Conservation (phyloP, 2,888 invertebrate genomes). For the Xestia ashworthii region DNA sequence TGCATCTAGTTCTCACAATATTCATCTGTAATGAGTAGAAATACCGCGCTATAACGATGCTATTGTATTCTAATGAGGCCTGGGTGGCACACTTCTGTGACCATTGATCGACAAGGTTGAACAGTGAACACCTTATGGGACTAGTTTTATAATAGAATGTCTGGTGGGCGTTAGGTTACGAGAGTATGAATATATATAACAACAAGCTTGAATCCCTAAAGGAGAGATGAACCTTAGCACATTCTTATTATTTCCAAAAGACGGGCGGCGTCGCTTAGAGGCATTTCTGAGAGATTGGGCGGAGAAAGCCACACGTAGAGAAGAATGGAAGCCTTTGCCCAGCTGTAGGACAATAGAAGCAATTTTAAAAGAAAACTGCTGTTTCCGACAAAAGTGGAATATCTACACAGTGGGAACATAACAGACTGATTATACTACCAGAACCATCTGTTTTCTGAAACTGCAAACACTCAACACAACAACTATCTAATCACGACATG, state of each 20-base stretch:
- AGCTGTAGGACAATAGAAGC: too few relatives aligned
- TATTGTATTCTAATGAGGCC: slow-evolving; percentile 62
- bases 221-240: background rate
- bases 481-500: background rate
- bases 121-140: slow-evolving; percentile 13
- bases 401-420: too few relatives aligned
- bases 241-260: background rate
- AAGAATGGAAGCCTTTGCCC: too few relatives aligned
- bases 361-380: too few relatives aligned
- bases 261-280: too few relatives aligned
- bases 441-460: background rate
- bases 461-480: too few relatives aligned
- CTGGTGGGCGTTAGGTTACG: background rate
- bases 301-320: too few relatives aligned
- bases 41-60: slow-evolving; percentile 26
- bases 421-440: background rate
- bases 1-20: slow-evolving; percentile 26
- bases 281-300: too few relatives aligned
- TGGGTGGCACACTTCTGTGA: slow-evolving; percentile 40
- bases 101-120: slow-evolving; percentile 27
- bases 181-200: background rate
- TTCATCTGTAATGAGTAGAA: slow-evolving; percentile 20
- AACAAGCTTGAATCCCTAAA: background rate
- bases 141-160: background rate
- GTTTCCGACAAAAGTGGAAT: too few relatives aligned